These are phyloP conservation scores for Saccopteryx leptura DNA, from an alignment of 2,113 vertebrate genomes.

Conservation along the genomic window DNA sequence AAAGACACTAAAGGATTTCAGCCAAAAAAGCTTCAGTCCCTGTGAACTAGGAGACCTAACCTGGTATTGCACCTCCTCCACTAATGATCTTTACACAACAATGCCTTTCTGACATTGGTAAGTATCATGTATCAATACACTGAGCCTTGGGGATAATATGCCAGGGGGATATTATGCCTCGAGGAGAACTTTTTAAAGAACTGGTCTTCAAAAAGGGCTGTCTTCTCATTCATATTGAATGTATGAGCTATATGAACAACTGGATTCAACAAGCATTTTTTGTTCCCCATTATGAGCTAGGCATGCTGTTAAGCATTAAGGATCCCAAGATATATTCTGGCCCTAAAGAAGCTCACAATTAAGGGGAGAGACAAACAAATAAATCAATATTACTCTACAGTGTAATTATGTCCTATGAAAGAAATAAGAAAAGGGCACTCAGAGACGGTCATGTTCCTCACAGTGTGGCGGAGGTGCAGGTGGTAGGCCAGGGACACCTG, in stretches of 20 bases:
- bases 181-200: background rate
- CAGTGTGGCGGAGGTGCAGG: background rate
- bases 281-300: background rate
- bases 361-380: background rate
- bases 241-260: background rate
- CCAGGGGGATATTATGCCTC: background rate
- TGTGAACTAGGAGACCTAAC: background rate
- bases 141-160: background rate
- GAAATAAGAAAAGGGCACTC: background rate
- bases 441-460: background rate
- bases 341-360: background rate
- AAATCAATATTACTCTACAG: background rate
- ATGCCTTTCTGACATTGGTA: background rate
- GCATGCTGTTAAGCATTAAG: background rate
- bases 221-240: background rate
- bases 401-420: background rate
- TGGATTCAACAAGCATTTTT: background rate
- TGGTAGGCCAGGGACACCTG: background rate
- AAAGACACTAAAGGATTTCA: background rate
- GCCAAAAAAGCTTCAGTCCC: background rate
- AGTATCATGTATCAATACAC: background rate
- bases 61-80: background rate
- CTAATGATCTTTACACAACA: background rate
- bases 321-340: background rate
- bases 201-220: background rate